Conservation (phyloP, 2,113 vertebrate genomes). For the Narcine bancroftii region DNA sequence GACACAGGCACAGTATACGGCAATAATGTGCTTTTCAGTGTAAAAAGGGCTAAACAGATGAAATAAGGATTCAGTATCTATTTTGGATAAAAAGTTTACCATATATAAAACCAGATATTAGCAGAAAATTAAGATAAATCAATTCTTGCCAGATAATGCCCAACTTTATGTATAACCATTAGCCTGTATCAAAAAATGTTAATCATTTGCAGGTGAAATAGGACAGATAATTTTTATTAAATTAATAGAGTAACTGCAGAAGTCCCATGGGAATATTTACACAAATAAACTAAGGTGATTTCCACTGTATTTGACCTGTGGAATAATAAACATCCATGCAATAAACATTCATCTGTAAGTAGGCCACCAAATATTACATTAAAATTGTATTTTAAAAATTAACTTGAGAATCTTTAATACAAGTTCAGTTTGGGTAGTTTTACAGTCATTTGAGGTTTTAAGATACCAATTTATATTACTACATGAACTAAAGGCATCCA, state of each 20-base stretch:
- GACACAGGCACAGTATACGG: no score
- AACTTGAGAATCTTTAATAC: no score
- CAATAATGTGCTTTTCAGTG: no score
- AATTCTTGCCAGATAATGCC: neutral
- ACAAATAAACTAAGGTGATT: neutral
- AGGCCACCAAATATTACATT: no score
- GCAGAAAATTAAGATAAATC: neutral
- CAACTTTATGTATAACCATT: neutral
- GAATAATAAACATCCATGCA: constrained; percentile 32
- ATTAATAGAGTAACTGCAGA: neutral
- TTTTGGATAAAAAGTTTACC: no score
- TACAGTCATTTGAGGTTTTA: neutral
- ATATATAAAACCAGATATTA: neutral
- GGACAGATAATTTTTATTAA: neutral
- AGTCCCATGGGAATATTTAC: neutral
- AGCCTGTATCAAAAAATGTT: neutral
- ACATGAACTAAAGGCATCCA: neutral
- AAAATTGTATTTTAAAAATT: neutral
- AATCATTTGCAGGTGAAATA: neutral
- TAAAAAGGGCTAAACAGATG: no score
- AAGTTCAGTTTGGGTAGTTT: no score
- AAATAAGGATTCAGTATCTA: no score
- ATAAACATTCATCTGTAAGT: neutral
- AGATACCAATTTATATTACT: neutral
- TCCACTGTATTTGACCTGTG: neutral